Conservation (phyloP, 30 jellyfish, hydroid and myxozoan species). For the Turritopsis rubra region DNA sequence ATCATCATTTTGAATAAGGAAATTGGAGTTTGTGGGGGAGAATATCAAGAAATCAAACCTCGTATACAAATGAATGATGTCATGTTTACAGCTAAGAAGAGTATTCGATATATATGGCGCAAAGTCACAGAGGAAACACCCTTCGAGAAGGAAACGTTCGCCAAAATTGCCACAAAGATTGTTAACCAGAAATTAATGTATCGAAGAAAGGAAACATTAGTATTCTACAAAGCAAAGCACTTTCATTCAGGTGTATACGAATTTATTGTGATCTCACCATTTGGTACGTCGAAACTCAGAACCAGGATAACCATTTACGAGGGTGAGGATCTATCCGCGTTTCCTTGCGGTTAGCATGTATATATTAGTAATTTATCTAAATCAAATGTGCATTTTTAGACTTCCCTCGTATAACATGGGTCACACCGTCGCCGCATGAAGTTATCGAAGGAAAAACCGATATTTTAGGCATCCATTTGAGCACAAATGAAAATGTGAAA, state of each 20-base stretch:
- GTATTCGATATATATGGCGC: neutral
- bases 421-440: conserved; percentile 32
- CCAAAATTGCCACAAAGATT: neutral
- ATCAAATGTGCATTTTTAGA: neutral
- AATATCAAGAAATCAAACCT: conserved; percentile 21
- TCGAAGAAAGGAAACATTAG: neutral
- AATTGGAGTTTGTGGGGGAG: conserved; percentile 27
- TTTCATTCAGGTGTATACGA: neutral
- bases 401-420: conserved; percentile 41
- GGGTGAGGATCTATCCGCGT: neutral
- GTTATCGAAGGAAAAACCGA: conserved; percentile 35
- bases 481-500: conserved; percentile 11
- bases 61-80: neutral
- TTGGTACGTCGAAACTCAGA: neutral
- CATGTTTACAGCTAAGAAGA: conserved; percentile 6
- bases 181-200: neutral
- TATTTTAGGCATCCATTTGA: conserved; percentile 26
- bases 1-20: neutral
- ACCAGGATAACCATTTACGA: conserved; percentile 15
- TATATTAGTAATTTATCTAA: neutral
- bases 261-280: neutral
- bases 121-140: neutral
- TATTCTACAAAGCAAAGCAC: neutral
- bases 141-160: neutral
- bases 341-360: neutral